Percentiles rank a stretch among this genome's conserved stretches.
Evolutionary conservation across 2,113 vertebrate species (phyloP).

Genomic region (Xiphophorus couchianus): DNA sequence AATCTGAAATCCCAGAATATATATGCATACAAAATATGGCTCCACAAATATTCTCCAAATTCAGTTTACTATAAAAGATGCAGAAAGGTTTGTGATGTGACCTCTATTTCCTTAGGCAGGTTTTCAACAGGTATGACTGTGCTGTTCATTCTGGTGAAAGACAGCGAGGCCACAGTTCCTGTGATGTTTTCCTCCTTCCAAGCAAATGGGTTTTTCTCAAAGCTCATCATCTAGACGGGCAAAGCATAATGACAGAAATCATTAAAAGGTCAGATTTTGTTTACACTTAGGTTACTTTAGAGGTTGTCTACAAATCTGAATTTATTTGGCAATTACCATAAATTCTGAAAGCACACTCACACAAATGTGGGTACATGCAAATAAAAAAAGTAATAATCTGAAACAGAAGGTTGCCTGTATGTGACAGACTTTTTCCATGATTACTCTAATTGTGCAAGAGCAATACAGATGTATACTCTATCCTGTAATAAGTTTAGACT

Average conservation of each 20-base stretch:
- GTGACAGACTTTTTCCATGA: neutral
- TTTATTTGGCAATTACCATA: neutral
- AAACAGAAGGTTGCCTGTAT: neutral
- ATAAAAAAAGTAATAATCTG: neutral
- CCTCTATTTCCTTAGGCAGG: conserved; percentile 88
- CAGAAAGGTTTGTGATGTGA: conserved; percentile 56
- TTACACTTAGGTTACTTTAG: neutral
- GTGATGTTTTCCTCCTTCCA: conserved; percentile 80
- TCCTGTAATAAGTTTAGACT: neutral
- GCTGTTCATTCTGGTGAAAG: conserved; percentile 84
- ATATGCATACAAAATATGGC: neutral
- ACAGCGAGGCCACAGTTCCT: conserved; percentile 85
- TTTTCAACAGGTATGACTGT: conserved; percentile 82
- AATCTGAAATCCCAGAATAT: conserved; percentile 78
- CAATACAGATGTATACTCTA: neutral
- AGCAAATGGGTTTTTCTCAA: conserved; percentile 86
- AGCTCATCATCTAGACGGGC: conserved; percentile 88
- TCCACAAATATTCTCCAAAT: neutral
- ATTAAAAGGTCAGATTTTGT: neutral
- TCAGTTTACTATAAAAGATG: neutral
- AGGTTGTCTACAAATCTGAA: neutral
- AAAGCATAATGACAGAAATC: neutral
- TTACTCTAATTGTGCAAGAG: neutral
- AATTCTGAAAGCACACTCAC: neutral
- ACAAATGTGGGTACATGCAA: neutral